Conservation (phyloP, 2,113 vertebrate genomes). For the Ammodytes dubius region DNA sequence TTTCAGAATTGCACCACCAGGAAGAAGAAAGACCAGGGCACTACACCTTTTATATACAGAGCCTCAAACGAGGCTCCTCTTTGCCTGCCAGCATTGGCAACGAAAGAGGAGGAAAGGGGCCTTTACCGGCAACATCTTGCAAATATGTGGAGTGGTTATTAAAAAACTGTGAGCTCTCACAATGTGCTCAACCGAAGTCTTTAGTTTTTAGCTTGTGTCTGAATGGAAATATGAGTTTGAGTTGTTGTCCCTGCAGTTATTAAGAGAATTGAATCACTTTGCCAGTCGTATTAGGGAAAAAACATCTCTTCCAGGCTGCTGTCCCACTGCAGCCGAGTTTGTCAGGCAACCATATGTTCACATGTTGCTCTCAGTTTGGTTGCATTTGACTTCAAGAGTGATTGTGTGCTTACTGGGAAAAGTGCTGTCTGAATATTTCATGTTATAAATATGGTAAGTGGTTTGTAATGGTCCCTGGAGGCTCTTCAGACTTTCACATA, state of each 20-base stretch:
- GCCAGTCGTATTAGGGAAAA: not conserved
- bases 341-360: slow-evolving; percentile 42
- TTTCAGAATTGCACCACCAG: slow-evolving; percentile 64
- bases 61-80: slow-evolving; percentile 41
- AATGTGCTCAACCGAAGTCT: not conserved
- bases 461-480: slow-evolving; percentile 71
- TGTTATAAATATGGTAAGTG: slow-evolving; percentile 79
- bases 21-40: slow-evolving; percentile 48
- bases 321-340: slow-evolving; percentile 27
- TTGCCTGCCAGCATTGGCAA: slow-evolving; percentile 29
- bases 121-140: slow-evolving; percentile 31
- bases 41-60: slow-evolving; percentile 49
- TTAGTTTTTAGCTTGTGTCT: slow-evolving; percentile 1
- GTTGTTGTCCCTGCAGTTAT: slow-evolving; percentile 9
- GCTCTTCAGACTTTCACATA: slow-evolving; percentile 54
- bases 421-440: slow-evolving; percentile 78
- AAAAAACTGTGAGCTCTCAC: not conserved
- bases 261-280: not conserved
- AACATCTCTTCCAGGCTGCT: not conserved
- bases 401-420: slow-evolving; percentile 57
- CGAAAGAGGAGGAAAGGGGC: slow-evolving; percentile 24
- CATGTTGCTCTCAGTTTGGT: slow-evolving; percentile 58
- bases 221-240: slow-evolving; percentile 26
- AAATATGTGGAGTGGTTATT: not conserved
- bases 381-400: slow-evolving; percentile 42